Conservation (phyloP, 2,113 vertebrate species). For the Planiliza haematocheilus region DNA sequence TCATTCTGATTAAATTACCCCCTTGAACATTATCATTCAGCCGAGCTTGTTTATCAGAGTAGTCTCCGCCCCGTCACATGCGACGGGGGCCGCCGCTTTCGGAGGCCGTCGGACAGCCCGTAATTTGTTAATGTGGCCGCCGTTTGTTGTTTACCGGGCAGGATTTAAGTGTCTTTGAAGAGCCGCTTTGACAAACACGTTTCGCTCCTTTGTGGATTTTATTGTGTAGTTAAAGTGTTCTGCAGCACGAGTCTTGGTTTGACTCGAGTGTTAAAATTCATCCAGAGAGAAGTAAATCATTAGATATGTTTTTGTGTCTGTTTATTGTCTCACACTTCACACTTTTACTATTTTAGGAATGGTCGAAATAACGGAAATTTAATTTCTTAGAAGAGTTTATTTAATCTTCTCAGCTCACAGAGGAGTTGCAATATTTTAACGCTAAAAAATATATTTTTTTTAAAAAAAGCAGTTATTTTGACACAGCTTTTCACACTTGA, state of each 20-base stretch:
- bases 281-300: too few relatives aligned
- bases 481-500: constrained; percentile 39
- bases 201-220: too few relatives aligned
- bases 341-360: constrained; percentile 1
- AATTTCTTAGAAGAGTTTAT: constrained; percentile 2
- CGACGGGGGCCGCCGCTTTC: constrained; percentile 23
- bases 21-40: constrained; percentile 73
- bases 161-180: neutral
- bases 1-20: constrained; percentile 83
- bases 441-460: constrained; percentile 25
- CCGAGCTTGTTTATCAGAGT: constrained; percentile 61
- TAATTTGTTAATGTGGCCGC: constrained; percentile 51
- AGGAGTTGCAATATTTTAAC: constrained; percentile 14
- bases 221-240: too few relatives aligned
- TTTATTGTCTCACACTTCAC: neutral
- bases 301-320: too few relatives aligned
- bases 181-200: neutral
- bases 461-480: constrained; percentile 45
- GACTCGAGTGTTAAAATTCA: too few relatives aligned
- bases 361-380: too few relatives aligned
- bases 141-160: constrained; percentile 1
- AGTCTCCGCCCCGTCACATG: constrained; percentile 49
- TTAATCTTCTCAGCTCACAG: constrained; percentile 10
- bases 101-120: constrained; percentile 16
- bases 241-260: too few relatives aligned